phyloP scores from a whole-genome alignment of 2,888 invertebrate genomes.

The Philaethria dido region DNA sequence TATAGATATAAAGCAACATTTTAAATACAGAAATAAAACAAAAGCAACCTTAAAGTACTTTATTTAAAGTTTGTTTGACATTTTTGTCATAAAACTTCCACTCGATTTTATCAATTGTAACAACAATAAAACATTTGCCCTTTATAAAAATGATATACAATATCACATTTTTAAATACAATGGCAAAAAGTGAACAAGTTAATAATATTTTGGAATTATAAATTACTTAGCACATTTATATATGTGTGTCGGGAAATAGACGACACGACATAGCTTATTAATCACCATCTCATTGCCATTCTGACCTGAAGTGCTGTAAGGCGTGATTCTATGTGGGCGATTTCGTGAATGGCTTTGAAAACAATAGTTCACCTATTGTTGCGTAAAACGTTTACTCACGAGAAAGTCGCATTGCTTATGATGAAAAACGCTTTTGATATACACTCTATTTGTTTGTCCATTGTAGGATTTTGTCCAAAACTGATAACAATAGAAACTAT shows the following conservation, averaged over 20 bases:
- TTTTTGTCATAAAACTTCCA: background rate
- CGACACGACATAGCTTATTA: slow-evolving; percentile 51
- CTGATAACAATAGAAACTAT: slow-evolving; percentile 51
- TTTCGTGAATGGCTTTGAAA: slow-evolving; percentile 57
- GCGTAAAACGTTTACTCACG: slow-evolving; percentile 50
- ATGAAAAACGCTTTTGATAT: slow-evolving; percentile 24
- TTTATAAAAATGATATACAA: too few species aligned
- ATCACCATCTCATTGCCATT: slow-evolving; percentile 60
- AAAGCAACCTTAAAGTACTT: too few species aligned
- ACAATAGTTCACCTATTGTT: slow-evolving; percentile 61
- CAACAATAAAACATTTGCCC: too few species aligned
- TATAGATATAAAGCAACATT: too few species aligned
- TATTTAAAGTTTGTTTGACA: background rate
- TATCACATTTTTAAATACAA: too few species aligned
- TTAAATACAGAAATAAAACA: too few species aligned
- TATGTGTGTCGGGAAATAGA: slow-evolving; percentile 47
- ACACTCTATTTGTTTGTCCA: slow-evolving; percentile 1
- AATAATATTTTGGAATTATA: slow-evolving; percentile 49
- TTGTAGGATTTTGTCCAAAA: slow-evolving; percentile 31
- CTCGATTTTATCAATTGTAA: background rate
- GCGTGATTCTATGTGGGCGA: slow-evolving; percentile 57
- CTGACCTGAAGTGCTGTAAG: slow-evolving; percentile 56
- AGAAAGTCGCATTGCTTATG: slow-evolving; percentile 39
- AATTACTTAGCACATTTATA: slow-evolving; percentile 39
- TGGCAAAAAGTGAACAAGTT: background rate